These are phyloP conservation scores for Netelia fuscicornis DNA, from an alignment of 2,888 invertebrate genomes.

Conservation along the genomic window DNA sequence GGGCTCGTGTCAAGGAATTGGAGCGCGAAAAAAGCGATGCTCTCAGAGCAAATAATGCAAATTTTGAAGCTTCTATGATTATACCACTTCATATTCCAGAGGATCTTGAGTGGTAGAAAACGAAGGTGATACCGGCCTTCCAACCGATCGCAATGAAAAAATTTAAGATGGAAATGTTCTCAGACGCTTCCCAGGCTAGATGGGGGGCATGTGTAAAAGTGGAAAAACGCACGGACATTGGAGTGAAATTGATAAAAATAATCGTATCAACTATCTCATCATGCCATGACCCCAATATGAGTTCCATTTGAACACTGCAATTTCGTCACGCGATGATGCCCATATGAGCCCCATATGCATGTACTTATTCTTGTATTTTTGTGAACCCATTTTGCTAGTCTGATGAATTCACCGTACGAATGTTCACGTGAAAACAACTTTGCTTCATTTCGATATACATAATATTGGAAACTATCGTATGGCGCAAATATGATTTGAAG, in stretches of 20 bases:
- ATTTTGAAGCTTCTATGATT: constrained; percentile 17
- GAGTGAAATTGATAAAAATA: constrained; percentile 15
- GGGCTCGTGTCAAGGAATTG: constrained; percentile 7
- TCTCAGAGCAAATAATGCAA: not conserved
- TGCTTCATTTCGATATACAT: too few relatives aligned
- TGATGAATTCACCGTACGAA: too few relatives aligned
- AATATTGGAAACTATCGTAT: too few relatives aligned
- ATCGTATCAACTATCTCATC: constrained; percentile 45
- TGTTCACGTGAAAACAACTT: too few relatives aligned
- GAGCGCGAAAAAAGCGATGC: constrained; percentile 29
- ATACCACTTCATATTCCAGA: not conserved
- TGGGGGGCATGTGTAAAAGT: constrained; percentile 37
- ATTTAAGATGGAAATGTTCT: constrained; percentile 57
- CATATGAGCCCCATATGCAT: too few relatives aligned
- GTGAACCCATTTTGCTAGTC: too few relatives aligned
- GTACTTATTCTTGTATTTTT: too few relatives aligned
- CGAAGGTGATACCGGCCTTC: not conserved
- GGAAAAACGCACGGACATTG: constrained; percentile 28
- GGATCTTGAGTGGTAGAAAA: not conserved
- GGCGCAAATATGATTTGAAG: too few relatives aligned
- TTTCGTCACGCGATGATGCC: too few relatives aligned
- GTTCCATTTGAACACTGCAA: too few relatives aligned
- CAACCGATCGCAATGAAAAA: constrained; percentile 13
- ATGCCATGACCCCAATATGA: too few relatives aligned
- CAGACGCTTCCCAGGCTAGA: constrained; percentile 55